Evolutionary conservation across 2,113 vertebrate species (phyloP), one percentile per base, ranked within the genome.

Genomic region (Empidonax alnorum): DNA sequence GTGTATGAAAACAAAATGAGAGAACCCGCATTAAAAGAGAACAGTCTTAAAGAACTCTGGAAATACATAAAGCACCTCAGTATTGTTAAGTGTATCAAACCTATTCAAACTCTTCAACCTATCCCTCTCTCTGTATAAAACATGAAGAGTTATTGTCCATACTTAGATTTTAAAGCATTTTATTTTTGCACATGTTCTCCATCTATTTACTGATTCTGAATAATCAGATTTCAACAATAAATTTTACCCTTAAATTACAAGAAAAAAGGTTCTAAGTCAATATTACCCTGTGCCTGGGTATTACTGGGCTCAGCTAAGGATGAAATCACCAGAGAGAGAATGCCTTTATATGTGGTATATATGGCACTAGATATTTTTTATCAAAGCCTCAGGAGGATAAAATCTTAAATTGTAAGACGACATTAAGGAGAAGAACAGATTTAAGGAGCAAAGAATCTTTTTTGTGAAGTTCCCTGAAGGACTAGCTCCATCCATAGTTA

Each of bases 231-330:
- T 23, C 61, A 72, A 47, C 14, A 77, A 67, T 7, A 68, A 50
- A 67, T 39, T 55, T 59, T 6, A 55, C 9, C 47, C 31, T 47
- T 33, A 30, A 62, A 55, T 47, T 30, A 27, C 13, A 65, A 49
- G 9, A 5, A 39, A 67, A 82, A 27, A 53, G 5, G 37, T 11
- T n/a, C 20, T 17, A 18, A 16, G 14, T 25, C 46, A 71, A 1
- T 50, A 31, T 15, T 31, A 11, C 5, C 28, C 55, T n/a, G 14
- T 58, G 23, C 39, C 20, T 2, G 35, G 35, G 3, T n/a, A 65
- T 74, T 52, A 3, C 10, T 21, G 31, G 12, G 5, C 33, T 84
- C 3, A 1, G 0, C 1, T 11, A 39, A 37, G 28, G 14, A 52
- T 44, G 17, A 91, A 67, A 39, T 35, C 49, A n/a, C 19, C 5